Evolutionary conservation across 1,140 invertebrate genomes (phyloP).

Genomic region (Amphibalanus amphitrite): DNA sequence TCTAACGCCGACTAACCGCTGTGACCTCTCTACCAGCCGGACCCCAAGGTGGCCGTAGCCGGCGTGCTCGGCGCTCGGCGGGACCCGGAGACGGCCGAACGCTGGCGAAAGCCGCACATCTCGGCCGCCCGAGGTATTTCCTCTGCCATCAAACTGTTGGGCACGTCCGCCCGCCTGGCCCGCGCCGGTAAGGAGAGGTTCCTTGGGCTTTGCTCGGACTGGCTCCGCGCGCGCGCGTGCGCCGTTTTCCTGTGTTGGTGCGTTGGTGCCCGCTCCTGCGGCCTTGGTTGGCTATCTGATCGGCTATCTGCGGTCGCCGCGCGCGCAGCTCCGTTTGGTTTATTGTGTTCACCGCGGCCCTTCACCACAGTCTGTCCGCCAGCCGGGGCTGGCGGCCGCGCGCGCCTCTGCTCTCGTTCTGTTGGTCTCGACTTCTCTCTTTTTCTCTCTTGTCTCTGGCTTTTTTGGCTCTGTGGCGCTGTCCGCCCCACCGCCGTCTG

Average conservation of each 20-base stretch:
- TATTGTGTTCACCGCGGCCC: too few species aligned
- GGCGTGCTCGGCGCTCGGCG: too few species aligned
- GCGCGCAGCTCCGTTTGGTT: not conserved
- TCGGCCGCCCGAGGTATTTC: not conserved
- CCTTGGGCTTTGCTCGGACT: not conserved
- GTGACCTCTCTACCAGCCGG: too few species aligned
- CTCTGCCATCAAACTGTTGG: not conserved
- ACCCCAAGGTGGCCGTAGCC: not conserved
- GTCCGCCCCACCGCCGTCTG: not conserved
- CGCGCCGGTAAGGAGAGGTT: not conserved
- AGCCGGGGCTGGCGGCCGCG: not conserved
- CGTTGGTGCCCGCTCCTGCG: not conserved
- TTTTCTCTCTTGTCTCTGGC: too few species aligned
- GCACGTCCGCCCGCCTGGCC: not conserved
- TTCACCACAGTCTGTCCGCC: not conserved
- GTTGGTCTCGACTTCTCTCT: too few species aligned
- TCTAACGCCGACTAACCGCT: too few species aligned
- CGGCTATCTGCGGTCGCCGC: not conserved
- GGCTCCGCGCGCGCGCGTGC: not conserved
- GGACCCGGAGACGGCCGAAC: not conserved
- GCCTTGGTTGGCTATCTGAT: not conserved
- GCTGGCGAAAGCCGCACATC: not conserved
- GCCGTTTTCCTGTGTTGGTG: not conserved
- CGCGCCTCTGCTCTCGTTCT: too few species aligned
- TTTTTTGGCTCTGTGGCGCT: not conserved